phyloP scores from a whole-genome alignment of 2,888 invertebrate species.

The Suillia variegata region DNA sequence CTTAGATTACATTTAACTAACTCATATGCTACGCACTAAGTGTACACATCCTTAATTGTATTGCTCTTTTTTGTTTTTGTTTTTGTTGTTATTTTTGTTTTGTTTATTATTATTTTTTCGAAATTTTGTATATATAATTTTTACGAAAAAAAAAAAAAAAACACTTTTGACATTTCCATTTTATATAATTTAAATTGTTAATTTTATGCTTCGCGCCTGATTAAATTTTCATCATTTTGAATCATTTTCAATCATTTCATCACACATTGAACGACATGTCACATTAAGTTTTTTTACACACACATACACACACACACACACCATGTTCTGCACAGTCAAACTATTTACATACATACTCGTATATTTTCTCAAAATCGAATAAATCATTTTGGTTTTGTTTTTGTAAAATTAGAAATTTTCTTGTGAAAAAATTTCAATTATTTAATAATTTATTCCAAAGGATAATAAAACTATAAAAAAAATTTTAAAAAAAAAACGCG shows the following conservation, averaged over 20 bases:
- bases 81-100: background rate
- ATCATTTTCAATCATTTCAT: constrained; percentile 17
- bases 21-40: background rate
- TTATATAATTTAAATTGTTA: background rate
- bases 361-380: background rate
- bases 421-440: background rate
- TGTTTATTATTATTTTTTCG: background rate
- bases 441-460: constrained; percentile 18
- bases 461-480: background rate
- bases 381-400: background rate
- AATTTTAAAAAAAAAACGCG: background rate
- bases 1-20: constrained; percentile 36
- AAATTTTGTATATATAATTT: background rate
- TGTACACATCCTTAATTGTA: background rate
- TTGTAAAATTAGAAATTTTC: constrained; percentile 6
- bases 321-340: no score
- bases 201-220: constrained; percentile 24
- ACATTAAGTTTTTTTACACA: constrained; percentile 2
- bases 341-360: no score
- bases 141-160: no score
- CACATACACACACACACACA: background rate
- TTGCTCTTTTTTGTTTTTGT: no score
- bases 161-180: background rate
- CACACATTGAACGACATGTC: background rate
- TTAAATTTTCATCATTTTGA: constrained; percentile 23